Conservation (phyloP, 2,888 invertebrate genomes). For the Therioaphis trifolii region DNA sequence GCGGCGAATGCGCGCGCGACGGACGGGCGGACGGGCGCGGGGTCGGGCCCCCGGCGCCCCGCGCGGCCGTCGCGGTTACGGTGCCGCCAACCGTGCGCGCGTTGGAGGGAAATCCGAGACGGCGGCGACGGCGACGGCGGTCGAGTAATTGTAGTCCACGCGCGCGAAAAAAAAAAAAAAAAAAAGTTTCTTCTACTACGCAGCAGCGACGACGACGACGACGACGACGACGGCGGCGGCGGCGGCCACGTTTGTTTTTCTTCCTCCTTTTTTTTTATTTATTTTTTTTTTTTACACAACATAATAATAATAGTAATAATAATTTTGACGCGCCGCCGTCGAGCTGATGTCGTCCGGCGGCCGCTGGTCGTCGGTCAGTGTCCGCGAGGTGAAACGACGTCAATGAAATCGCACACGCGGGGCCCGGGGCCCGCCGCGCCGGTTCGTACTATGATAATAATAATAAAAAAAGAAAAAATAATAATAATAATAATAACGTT, state of each 20-base stretch:
- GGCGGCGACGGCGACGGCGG: neutral
- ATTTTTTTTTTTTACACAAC: neutral
- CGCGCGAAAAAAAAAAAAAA: conserved; percentile 29
- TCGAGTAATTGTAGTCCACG: neutral
- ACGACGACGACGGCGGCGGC: neutral
- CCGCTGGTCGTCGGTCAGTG: conserved; percentile 13
- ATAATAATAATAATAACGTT: no score
- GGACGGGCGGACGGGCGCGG: neutral
- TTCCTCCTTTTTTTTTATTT: neutral
- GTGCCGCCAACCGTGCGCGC: conserved; percentile 31
- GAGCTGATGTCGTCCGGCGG: neutral
- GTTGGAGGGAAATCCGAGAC: conserved; percentile 45
- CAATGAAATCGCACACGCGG: conserved; percentile 24
- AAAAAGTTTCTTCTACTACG: conserved; percentile 19
- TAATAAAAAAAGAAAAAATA: neutral
- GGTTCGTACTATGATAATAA: neutral
- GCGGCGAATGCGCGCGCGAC: conserved; percentile 23
- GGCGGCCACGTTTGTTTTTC: conserved; percentile 26
- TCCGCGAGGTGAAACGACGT: conserved; percentile 30
- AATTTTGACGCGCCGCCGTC: neutral
- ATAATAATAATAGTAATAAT: neutral
- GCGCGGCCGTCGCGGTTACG: neutral
- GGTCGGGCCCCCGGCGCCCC: neutral
- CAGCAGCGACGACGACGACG: neutral
- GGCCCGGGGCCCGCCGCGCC: neutral